phyloP scores from a whole-genome alignment of 2,888 invertebrate genomes.

The Caenorhabditis sulstoni region DNA sequence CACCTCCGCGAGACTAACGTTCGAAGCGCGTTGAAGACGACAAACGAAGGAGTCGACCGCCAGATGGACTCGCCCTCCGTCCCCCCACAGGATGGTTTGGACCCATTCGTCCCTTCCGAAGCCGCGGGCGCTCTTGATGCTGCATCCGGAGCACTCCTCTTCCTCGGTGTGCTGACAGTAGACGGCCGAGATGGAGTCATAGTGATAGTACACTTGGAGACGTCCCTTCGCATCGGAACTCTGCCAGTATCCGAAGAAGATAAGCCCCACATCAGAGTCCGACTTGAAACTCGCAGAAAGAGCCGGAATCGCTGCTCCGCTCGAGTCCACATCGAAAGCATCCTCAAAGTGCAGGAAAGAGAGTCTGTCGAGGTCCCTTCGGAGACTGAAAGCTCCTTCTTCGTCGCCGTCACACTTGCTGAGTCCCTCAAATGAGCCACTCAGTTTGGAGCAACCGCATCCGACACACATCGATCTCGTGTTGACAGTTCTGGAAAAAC shows the following conservation, averaged over 20 bases:
- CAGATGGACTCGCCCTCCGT: slow-evolving; percentile 46
- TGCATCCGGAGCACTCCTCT: slow-evolving; percentile 49
- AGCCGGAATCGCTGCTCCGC: slow-evolving; percentile 49
- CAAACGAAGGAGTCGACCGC: slow-evolving; percentile 56
- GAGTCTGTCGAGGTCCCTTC: slow-evolving; percentile 63
- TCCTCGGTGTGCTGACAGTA: slow-evolving; percentile 56
- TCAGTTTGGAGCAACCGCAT: slow-evolving; percentile 54
- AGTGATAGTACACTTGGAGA: slow-evolving; percentile 65
- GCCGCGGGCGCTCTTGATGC: slow-evolving; percentile 39
- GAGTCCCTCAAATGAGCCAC: slow-evolving; percentile 49
- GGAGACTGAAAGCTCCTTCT: slow-evolving; percentile 42
- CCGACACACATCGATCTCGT: slow-evolving; percentile 46
- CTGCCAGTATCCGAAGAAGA: slow-evolving; percentile 67
- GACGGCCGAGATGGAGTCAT: slow-evolving; percentile 56
- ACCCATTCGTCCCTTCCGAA: slow-evolving; percentile 66
- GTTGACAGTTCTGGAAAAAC: slow-evolving; percentile 38
- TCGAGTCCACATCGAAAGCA: slow-evolving; percentile 50
- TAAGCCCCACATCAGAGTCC: slow-evolving; percentile 65
- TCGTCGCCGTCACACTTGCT: slow-evolving; percentile 44
- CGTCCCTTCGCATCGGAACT: slow-evolving; percentile 58
- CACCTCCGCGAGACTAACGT: slow-evolving; percentile 58
- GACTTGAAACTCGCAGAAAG: slow-evolving; percentile 60
- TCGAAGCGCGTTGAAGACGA: slow-evolving; percentile 27
- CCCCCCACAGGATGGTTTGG: slow-evolving; percentile 61
- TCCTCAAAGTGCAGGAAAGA: slow-evolving; percentile 63